Conservation (phyloP, 1,140 invertebrate genomes). For the Drosophila tristis region DNA sequence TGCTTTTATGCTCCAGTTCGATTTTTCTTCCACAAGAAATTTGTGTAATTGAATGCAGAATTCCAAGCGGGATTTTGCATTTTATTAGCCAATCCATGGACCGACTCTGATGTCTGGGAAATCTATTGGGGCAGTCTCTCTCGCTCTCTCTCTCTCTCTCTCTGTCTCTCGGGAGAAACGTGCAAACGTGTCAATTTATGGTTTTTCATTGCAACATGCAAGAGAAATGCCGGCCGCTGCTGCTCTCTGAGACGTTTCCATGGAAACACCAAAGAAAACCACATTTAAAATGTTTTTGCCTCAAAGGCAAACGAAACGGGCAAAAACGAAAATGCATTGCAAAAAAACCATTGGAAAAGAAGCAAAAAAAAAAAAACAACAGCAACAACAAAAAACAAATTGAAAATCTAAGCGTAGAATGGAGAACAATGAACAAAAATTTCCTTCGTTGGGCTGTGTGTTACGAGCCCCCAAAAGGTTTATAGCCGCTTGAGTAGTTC, state of each 20-base stretch:
- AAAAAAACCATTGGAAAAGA: constrained; percentile 7
- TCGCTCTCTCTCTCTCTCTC: no score
- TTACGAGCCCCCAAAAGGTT: constrained; percentile 37
- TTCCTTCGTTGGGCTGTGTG: constrained; percentile 18
- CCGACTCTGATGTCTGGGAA: constrained; percentile 45
- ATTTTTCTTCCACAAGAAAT: constrained; percentile 31
- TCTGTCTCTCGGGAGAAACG: constrained; percentile 28
- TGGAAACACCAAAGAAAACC: constrained; percentile 35
- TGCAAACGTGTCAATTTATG: constrained; percentile 66
- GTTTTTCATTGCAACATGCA: constrained; percentile 57
- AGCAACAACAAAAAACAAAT: constrained; percentile 18
- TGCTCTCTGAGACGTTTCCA: constrained; percentile 27
- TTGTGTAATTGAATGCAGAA: constrained; percentile 34
- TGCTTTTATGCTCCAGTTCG: constrained; percentile 58
- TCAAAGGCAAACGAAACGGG: constrained; percentile 5
- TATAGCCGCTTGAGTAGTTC: constrained; percentile 58
- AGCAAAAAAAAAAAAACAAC: neutral
- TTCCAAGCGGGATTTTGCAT: constrained; percentile 49
- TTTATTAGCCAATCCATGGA: constrained; percentile 30
- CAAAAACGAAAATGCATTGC: constrained; percentile 10
- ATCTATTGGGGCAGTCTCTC: constrained; percentile 36
- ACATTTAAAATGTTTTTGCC: constrained; percentile 24
- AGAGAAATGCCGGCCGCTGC: constrained; percentile 52
- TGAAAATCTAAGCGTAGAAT: constrained; percentile 27
- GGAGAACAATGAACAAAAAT: constrained; percentile 29